Percentiles rank a stretch among this genome's conserved stretches.
Conservation (phyloP, 2,113 vertebrate species). For the Tyrannus savana region DNA sequence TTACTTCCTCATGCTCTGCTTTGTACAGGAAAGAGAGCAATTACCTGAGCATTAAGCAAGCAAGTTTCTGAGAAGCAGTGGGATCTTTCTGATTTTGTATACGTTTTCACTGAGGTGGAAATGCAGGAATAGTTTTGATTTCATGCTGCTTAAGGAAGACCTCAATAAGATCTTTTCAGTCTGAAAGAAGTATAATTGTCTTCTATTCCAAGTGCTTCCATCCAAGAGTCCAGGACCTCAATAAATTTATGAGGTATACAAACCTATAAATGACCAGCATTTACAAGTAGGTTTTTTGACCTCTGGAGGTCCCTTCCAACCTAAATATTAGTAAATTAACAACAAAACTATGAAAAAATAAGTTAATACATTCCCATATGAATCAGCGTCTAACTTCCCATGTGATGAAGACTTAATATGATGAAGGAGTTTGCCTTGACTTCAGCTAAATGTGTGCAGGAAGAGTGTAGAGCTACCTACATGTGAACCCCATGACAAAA, state of each 20-base stretch:
- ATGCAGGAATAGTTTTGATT: neutral
- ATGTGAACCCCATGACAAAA: neutral
- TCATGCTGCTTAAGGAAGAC: neutral
- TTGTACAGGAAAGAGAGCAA: neutral
- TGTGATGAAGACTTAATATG: neutral
- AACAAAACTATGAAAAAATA: neutral
- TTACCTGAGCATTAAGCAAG: neutral
- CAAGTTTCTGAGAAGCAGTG: neutral
- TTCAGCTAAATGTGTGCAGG: neutral
- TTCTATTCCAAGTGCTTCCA: neutral
- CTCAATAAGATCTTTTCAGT: neutral
- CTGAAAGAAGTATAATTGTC: neutral
- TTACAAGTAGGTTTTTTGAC: neutral
- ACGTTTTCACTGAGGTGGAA: neutral
- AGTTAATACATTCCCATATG: neutral
- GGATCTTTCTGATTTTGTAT: neutral
- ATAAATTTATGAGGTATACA: neutral
- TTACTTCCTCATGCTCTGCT: neutral
- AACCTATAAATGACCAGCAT: neutral
- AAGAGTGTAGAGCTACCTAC: neutral
- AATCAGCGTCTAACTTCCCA: neutral
- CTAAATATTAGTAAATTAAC: neutral
- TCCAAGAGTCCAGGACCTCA: neutral
- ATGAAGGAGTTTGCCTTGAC: neutral
- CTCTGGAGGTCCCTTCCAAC: neutral